These are phyloP conservation scores for Coptotermes formosanus DNA, from an alignment of 1,140 invertebrate species.

Conservation along the genomic window DNA sequence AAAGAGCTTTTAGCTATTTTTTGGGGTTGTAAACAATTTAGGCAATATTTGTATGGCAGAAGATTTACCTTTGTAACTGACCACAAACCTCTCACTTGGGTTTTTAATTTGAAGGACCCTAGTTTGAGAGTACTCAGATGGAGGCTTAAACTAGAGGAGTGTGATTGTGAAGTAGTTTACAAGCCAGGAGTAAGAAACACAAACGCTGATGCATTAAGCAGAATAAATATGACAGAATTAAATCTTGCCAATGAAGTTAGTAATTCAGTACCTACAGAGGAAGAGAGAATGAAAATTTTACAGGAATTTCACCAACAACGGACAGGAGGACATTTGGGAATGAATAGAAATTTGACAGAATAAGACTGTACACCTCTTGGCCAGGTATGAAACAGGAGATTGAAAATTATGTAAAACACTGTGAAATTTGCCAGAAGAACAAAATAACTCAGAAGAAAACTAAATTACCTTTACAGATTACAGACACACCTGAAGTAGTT, in stretches of 20 bases:
- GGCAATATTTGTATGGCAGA: conserved; percentile 49
- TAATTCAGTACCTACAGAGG: too few species aligned
- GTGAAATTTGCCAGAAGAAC: conserved; percentile 29
- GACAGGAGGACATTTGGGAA: conserved; percentile 27
- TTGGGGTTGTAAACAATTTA: conserved; percentile 48
- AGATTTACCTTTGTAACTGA: conserved; percentile 54
- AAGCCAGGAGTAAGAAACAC: too few species aligned
- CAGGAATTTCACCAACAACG: conserved; percentile 42
- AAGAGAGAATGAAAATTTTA: too few species aligned
- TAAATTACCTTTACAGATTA: too few species aligned
- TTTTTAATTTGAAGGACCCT: conserved; percentile 50
- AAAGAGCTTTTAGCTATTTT: too few species aligned
- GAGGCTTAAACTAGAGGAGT: conserved; percentile 52
- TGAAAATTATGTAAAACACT: conserved; percentile 28
- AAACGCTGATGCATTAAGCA: too few species aligned
- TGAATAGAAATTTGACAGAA: not conserved
- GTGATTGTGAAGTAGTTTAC: conserved; percentile 48
- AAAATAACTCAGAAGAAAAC: conserved; percentile 3
- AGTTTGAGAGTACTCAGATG: conserved; percentile 51
- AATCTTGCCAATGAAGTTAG: too few species aligned
- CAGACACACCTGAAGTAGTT: too few species aligned
- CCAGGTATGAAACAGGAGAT: conserved; percentile 15
- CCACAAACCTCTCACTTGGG: conserved; percentile 51
- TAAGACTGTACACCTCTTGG: conserved; percentile 20
- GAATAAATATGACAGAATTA: too few species aligned